Conservation (phyloP, 2,797 vertebrate species). For the Myotis pilosus region DNA sequence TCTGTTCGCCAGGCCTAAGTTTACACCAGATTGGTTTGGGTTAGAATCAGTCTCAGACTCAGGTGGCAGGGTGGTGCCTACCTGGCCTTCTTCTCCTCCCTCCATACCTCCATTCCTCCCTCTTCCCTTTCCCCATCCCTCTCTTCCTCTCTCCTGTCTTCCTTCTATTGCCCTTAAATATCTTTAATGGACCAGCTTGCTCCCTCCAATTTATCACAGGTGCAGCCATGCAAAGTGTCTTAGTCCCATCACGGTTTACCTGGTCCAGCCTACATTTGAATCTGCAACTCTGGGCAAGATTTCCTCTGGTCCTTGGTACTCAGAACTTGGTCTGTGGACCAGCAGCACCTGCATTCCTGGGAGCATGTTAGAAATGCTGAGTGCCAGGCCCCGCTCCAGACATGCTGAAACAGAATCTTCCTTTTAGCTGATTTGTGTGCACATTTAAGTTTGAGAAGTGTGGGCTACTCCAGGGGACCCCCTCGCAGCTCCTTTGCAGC, state of each 20-base stretch:
- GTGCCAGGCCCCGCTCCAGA: not conserved
- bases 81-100: not conserved
- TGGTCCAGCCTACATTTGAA: not conserved
- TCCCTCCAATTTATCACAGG: not conserved
- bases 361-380: not conserved
- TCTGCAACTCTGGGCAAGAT: not conserved
- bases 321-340: not conserved
- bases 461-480: not conserved
- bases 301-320: not conserved
- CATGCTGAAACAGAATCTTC: not conserved
- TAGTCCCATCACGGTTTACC: not conserved
- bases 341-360: not conserved
- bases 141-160: not conserved
- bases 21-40: not conserved
- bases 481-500: not conserved
- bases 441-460: not conserved
- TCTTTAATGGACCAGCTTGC: not conserved
- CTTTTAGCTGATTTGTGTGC: not conserved
- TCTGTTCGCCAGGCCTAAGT: not conserved
- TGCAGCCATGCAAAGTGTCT: not conserved
- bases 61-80: fast-evolving
- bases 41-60: not conserved
- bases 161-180: not conserved
- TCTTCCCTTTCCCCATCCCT: no score
- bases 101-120: not conserved